Base-by-base conservation (phyloP, 2,888 invertebrate genomes). In the Chironomus tentans region DNA sequence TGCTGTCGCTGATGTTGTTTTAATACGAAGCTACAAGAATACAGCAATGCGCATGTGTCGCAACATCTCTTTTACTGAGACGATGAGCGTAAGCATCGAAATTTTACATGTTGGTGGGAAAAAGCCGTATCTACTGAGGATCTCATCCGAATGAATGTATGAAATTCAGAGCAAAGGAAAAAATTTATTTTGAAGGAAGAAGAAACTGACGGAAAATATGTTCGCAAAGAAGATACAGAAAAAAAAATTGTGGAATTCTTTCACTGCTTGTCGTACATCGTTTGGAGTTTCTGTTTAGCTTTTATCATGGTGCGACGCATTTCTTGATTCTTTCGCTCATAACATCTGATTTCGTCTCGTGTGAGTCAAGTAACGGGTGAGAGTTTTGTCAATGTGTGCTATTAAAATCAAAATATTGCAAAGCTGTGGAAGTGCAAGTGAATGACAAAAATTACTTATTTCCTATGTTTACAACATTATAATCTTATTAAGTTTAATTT, bases 1-100 rank as follows among this genome's bases (percentile, higher is more conserved):
- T 24, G 68, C 22, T 68, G 28, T 68, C 68, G n/a, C 18, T 56
- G 15, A 15, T 7, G 2, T 56, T 56, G 7, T 38, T 38, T 56
- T 48, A 47, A 70, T 47, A 70, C 48, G 70, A 70, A 24, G 13
- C 68, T 68, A 68, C 70, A 70, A 70, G 70, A 70, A 70, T 4
- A 7, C 12, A 2, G 4, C 2, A 70, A 10, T 18, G 70, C 70
- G 70, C 70, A 70, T 70, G 70, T 46, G 48, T 12, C 10, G 12
- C 18, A 56, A 46, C 46, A 70, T 38, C 15, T 15, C 24, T 22
- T 68, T 24, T 28, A n/a, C 65, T 24, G 24, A 65, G 24, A 65
- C 13, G 38, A 24, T n/a, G 68, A 47, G 47, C 10, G 22, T 46
- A 70, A 38, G 47, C 18, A 21, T 38, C 0, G 62, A 15, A 62